These are phyloP conservation scores for Tetranychus cinnabarinus DNA, from an alignment of 1,140 invertebrate genomes.

Conservation along the genomic window DNA sequence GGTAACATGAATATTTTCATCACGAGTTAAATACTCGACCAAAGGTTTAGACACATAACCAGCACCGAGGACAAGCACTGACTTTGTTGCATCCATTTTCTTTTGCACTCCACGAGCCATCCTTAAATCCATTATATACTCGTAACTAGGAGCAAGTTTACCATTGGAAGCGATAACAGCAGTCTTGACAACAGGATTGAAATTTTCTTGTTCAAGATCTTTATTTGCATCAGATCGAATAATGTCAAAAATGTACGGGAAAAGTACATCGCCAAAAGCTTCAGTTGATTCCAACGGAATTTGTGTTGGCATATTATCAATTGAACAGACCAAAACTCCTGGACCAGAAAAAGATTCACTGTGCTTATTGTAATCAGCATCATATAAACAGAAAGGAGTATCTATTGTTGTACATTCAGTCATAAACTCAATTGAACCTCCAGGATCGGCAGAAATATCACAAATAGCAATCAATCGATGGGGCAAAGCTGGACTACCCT, in stretches of 20 bases:
- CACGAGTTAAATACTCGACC: slow-evolving; percentile 64
- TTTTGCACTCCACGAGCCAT: slow-evolving; percentile 15
- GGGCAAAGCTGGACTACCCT: slow-evolving; percentile 57
- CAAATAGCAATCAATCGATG: slow-evolving; percentile 61
- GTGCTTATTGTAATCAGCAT: slow-evolving; percentile 90
- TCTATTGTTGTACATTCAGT: slow-evolving; percentile 98
- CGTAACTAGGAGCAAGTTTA: slow-evolving; percentile 62
- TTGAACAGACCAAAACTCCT: slow-evolving; percentile 90
- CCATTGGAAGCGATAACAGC: slow-evolving; percentile 93
- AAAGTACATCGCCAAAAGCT: slow-evolving; percentile 79
- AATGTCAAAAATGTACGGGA: slow-evolving; percentile 70
- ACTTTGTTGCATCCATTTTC: slow-evolving; percentile 17
- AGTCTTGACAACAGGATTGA: slow-evolving; percentile 47
- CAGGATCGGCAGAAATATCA: slow-evolving; percentile 95
- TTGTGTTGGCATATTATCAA: slow-evolving; percentile 99
- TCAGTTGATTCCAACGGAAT: slow-evolving; percentile 88
- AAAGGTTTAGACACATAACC: slow-evolving; percentile 79
- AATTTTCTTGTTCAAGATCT: slow-evolving; percentile 51
- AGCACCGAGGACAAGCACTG: slow-evolving; percentile 71
- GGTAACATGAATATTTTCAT: slow-evolving; percentile 48
- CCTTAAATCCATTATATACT: slow-evolving; percentile 81
- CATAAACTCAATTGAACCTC: slow-evolving; percentile 98
- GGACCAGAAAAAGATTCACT: slow-evolving; percentile 47
- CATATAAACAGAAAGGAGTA: slow-evolving; percentile 92
- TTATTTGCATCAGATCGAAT: slow-evolving; percentile 60